phyloP scores from a whole-genome alignment of 1,140 invertebrate species.

The Zaprionus davidi region DNA sequence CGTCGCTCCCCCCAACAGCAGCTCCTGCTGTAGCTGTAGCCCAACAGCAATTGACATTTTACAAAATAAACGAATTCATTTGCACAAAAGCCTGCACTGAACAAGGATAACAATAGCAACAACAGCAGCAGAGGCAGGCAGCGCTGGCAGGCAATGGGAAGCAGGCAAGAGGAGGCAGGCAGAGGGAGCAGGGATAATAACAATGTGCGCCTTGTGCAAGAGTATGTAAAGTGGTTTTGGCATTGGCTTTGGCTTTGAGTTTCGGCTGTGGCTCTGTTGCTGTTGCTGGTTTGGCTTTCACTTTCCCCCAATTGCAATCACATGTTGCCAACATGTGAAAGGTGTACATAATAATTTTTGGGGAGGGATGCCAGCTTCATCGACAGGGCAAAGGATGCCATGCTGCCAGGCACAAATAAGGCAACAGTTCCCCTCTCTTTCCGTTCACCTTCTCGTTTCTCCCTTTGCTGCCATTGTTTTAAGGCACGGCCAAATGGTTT shows the following conservation, averaged over 20 bases:
- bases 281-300: constrained; percentile 46
- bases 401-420: neutral
- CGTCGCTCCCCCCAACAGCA: neutral
- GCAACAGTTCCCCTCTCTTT: neutral
- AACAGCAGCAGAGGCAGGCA: constrained; percentile 7
- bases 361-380: neutral
- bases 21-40: constrained; percentile 22
- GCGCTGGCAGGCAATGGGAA: neutral
- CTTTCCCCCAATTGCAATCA: constrained; percentile 75
- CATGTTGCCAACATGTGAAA: constrained; percentile 79
- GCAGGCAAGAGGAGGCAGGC: neutral
- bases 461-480: constrained; percentile 39
- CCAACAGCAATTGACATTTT: constrained; percentile 78
- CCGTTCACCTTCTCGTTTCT: neutral
- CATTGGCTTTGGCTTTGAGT: constrained; percentile 27
- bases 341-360: constrained; percentile 77
- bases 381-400: neutral
- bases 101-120: constrained; percentile 29
- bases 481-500: constrained; percentile 64
- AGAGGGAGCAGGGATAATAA: constrained; percentile 18
- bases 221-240: constrained; percentile 46
- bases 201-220: constrained; percentile 44
- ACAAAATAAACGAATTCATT: constrained; percentile 83
- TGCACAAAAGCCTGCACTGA: constrained; percentile 62
- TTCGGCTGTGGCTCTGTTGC: neutral